Evolutionary conservation across 2,113 vertebrate genomes (phyloP).

Genomic region (Microtus montanus): DNA sequence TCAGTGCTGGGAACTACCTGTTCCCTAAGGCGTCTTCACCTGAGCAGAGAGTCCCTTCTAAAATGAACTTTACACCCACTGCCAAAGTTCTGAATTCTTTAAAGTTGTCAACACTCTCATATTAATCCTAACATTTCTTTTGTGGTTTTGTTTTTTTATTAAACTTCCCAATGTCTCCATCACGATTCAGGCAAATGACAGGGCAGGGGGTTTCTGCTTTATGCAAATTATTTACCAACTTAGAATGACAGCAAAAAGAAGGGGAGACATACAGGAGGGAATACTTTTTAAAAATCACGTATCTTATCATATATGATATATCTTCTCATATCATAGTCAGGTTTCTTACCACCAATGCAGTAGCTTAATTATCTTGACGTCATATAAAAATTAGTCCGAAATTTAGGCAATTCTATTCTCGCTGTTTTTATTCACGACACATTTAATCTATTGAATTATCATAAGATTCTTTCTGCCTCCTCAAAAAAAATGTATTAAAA

Average conservation of each 20-base stretch:
- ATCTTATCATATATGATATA: no score
- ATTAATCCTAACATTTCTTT: conserved; percentile 22
- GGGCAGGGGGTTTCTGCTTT: neutral
- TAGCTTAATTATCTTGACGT: neutral
- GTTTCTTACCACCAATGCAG: neutral
- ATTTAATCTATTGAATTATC: neutral
- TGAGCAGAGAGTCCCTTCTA: neutral
- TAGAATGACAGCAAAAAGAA: neutral
- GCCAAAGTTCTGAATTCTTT: neutral
- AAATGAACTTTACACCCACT: neutral
- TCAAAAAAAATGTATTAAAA: conserved; percentile 38
- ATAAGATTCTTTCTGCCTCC: neutral
- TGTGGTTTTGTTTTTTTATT: neutral
- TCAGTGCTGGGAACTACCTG: neutral
- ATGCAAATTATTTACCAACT: neutral
- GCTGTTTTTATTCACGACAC: neutral
- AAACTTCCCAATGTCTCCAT: neutral
- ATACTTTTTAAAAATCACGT: neutral
- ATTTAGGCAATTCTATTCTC: neutral
- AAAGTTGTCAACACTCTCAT: conserved; percentile 3
- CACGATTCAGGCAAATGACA: neutral
- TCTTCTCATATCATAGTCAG: neutral
- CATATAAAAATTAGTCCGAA: neutral
- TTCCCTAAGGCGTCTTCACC: neutral
- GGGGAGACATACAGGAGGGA: neutral